Evolutionary conservation across 2,113 vertebrate genomes (phyloP).

Genomic region (Polypterus bichir): DNA sequence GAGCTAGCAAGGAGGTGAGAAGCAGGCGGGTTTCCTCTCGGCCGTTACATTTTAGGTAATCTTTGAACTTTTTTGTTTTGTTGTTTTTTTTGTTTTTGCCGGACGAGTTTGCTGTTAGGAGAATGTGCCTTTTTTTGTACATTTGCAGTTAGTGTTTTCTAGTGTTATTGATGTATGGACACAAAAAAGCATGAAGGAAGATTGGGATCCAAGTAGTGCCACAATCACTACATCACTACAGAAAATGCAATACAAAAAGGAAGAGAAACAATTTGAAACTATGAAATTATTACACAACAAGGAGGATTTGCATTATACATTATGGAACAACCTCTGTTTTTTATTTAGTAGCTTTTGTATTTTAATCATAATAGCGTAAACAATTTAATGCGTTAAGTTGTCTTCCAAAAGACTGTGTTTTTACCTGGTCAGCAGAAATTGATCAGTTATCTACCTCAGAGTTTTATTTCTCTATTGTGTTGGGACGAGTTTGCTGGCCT

Average conservation of each 20-base stretch:
- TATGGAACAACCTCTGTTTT: constrained; percentile 34
- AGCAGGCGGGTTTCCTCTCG: constrained; percentile 67
- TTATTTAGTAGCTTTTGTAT: constrained; percentile 48
- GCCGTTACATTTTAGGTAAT: constrained; percentile 60
- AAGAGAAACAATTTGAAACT: constrained; percentile 55
- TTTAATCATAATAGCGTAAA: constrained; percentile 59
- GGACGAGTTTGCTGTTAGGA: constrained; percentile 80
- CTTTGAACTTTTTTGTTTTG: constrained; percentile 23
- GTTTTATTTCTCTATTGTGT: constrained; percentile 79
- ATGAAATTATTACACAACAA: constrained; percentile 58
- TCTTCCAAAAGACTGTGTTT: constrained; percentile 82
- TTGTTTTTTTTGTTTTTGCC: constrained; percentile 48
- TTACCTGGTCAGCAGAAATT: constrained; percentile 79
- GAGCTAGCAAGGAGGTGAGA: constrained; percentile 63
- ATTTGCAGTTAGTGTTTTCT: constrained; percentile 77
- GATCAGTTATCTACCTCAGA: constrained; percentile 98
- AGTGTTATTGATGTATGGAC: constrained; percentile 69
- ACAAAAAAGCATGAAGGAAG: constrained; percentile 76
- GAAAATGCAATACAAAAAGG: constrained; percentile 58
- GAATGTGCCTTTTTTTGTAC: constrained; percentile 96
- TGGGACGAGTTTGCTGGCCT: constrained; percentile 89
- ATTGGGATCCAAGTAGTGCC: constrained; percentile 85
- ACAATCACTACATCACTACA: constrained; percentile 69
- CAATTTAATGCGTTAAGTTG: constrained; percentile 68
- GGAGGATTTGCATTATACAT: constrained; percentile 35